These are phyloP conservation scores for Sipha flava DNA, from an alignment of 1,140 invertebrate genomes.

Conservation along the genomic window DNA sequence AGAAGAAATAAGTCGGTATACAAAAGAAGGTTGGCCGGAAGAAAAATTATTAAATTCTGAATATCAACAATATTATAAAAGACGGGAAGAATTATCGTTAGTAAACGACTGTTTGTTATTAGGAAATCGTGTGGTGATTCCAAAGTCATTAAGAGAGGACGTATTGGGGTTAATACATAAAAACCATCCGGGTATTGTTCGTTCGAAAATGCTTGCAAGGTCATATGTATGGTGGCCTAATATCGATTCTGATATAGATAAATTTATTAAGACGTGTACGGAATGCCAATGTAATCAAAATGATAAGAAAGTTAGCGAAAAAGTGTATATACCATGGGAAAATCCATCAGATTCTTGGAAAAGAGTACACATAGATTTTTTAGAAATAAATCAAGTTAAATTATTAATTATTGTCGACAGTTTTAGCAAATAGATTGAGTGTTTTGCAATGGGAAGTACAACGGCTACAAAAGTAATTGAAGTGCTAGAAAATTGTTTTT, in stretches of 20 bases:
- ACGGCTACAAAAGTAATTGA: too few species aligned
- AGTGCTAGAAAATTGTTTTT: conserved; percentile 36
- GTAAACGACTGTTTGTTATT: neutral
- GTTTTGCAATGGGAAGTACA: conserved; percentile 37
- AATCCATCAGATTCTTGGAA: neutral
- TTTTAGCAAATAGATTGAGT: conserved; percentile 44
- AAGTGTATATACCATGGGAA: neutral
- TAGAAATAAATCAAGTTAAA: neutral
- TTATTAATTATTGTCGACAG: conserved; percentile 44
- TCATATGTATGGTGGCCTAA: conserved; percentile 42
- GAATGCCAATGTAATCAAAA: neutral
- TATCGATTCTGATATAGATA: conserved; percentile 41
- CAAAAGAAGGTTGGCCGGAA: neutral
- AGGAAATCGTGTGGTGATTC: conserved; percentile 40
- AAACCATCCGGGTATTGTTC: conserved; percentile 41
- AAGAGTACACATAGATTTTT: neutral
- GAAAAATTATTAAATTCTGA: neutral
- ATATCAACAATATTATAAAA: neutral
- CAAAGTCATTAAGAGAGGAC: conserved; percentile 34
- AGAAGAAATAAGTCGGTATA: neutral
- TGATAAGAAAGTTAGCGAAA: too few species aligned
- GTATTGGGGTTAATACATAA: conserved; percentile 40
- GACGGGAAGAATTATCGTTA: neutral
- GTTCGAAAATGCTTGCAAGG: conserved; percentile 43
- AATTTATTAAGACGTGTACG: neutral